Evolutionary conservation across 1,140 invertebrate species (phyloP), one percentile per base, ranked within the genome.

Genomic region (Vanessa atalanta): DNA sequence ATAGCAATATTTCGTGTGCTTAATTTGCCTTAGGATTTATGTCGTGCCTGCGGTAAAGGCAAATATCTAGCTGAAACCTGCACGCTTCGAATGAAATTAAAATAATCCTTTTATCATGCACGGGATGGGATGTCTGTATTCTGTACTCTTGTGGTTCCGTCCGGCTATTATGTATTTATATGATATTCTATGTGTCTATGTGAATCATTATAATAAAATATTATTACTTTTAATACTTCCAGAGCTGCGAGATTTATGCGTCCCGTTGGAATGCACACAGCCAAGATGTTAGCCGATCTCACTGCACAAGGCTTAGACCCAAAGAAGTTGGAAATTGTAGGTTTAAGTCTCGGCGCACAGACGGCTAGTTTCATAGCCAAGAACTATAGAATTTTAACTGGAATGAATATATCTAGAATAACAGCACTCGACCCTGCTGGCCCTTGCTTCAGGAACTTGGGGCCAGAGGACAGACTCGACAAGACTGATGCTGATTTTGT

Each of bases 401-500:
- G 88, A 0, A 71, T 77, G 31, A 87, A 81, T 0, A 68, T 94
- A 12, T 83, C 91, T 0, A 85, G 90, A 66, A n/a, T 90, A 13
- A 89, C 88, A 12, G 90, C 77, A 0, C 70, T 92, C 3, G 90
- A 92, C 43, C 89, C 90, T 1, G 74, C 89, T 4, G 90, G 90
- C 20, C 88, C 89, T 7, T 92, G 90, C 65, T 92, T 90, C 61
- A 80, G 89, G 37, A 83, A 90, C 43, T 72, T 84, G 0, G 83
- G 83, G 0, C 83, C 89, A 15, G 80, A 86, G 15, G 77, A 90
- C 2, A 79, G 89, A 61, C 64, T 92, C 8, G 88, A 92, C 50
- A 76, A 81, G 74, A 76, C 71, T 12, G 90, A 91, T 55, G 90
- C 87, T 0, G 87, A 90, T 61, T 88, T 90, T 47, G 87, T 91